Percentiles rank a stretch among this genome's conserved stretches.
These are phyloP conservation scores for Magallana ariakensis DNA, from an alignment of 1,140 invertebrate species.

Conservation along the genomic window DNA sequence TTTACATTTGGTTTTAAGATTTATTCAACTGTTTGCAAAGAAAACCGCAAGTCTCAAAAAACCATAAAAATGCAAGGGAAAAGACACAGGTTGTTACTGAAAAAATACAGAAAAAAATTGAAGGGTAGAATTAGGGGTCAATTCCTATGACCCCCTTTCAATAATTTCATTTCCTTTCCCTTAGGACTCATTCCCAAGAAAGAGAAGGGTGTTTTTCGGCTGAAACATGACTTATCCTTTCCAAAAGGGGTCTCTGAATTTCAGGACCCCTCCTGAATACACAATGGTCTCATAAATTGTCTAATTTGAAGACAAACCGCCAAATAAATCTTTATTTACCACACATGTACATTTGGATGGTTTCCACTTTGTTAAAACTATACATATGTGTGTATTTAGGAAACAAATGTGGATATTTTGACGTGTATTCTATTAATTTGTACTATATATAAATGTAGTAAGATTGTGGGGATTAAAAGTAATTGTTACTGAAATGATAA, in stretches of 20 bases:
- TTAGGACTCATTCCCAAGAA: constrained; percentile 25
- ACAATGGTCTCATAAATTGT: constrained; percentile 48
- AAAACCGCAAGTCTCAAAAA: not conserved
- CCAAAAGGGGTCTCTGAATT: constrained; percentile 49
- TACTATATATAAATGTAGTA: too few species aligned
- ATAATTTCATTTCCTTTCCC: constrained; percentile 4
- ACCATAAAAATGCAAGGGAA: not conserved
- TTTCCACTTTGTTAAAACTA: too few species aligned
- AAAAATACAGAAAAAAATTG: constrained; percentile 39
- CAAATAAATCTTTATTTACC: too few species aligned
- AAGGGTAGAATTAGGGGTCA: not conserved
- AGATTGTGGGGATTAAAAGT: too few species aligned
- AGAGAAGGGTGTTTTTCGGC: constrained; percentile 39
- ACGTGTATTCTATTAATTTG: too few species aligned
- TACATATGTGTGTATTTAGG: too few species aligned
- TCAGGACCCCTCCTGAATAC: constrained; percentile 43
- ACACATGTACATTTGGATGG: too few species aligned
- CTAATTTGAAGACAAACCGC: too few species aligned
- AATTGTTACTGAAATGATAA: too few species aligned
- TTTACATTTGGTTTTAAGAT: not conserved
- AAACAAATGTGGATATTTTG: too few species aligned
- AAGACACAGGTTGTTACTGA: not conserved
- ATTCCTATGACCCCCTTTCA: not conserved
- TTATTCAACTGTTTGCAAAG: not conserved
- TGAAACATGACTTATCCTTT: constrained; percentile 58